Evolutionary conservation across 2,113 vertebrate genomes (phyloP), one percentile per base, ranked within the genome.

Genomic region (Rutilus rutilus): DNA sequence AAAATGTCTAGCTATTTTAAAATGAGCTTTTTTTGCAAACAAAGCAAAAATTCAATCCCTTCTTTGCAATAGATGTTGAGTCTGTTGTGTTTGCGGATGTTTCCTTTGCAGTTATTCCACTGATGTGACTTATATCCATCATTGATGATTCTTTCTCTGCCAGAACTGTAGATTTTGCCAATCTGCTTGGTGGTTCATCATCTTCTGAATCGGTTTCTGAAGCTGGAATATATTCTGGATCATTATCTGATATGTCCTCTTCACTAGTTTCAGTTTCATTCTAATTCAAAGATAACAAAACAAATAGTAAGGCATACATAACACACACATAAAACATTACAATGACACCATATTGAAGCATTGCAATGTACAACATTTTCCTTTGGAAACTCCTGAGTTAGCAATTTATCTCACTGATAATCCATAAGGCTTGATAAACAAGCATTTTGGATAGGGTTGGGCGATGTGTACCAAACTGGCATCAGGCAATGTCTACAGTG

Each of bases 201-300:
- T 69, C 69, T 73, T 73, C 69, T 23, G 69, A 73, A 73, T 73
- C 36, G 9, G 69, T 73, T 73, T 42, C 69, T 73, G 69, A 73
- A 73, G 21, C 9, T 73, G 69, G 69, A 73, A 73, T 39, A 73
- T 73, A 73, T 42, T 73, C 69, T 73, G 23, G 21, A 73, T 73
- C 69, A 73, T 73, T 23, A 73, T 73, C 69, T 73, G 69, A 73
- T 73, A 73, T 73, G 36, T 45, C 39, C 69, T 73, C 69, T 73
- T 73, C 21, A 45, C 36, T 73, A 23, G 69, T 45, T 73, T 73
- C 69, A n/a, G 69, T 42, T 73, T n/a, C 36, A 73, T 45, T 73
- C 36, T 45, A 42, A 73, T 73, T 45, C 69, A 73, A 73, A 73
- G 69, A 73, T 11, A 45, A 73, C 69, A 73, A 73, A 73, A 73